Evolutionary conservation across 2,888 invertebrate genomes (phyloP), one percentile per base, ranked within the genome.

Genomic region (Troides oblongomaculatus): DNA sequence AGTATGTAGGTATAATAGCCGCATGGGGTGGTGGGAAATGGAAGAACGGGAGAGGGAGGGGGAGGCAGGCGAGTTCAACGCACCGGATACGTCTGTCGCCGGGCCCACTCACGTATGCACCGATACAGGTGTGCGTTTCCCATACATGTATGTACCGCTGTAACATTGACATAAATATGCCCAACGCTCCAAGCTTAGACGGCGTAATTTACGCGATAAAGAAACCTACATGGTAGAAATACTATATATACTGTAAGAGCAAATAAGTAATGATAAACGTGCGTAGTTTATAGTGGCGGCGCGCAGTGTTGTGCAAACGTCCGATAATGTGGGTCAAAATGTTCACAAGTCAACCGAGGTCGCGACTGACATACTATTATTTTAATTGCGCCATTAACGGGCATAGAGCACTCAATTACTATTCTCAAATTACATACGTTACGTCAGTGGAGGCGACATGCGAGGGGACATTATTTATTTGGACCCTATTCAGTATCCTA

Each of bases 121-220:
- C 79, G 82, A 84, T 79, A 80, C 85, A 87, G 86, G 88, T 89
- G 87, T 85, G 86, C 70, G 87, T 82, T 74, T 70, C 64, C 53
- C 65, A 71, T 75, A 56, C 62, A 66, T 73, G 68, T 25, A 72
- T 82, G 79, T 75, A 69, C 72, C 75, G 73, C 75, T 85, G 90
- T 90, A 90, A 91, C 90, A 90, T 91, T 91, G 92, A 91, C 91
- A 91, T 89, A 89, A 89, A 91, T 90, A 88, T 86, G 62, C 36
- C 63, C 36, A 25, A 36, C 56, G 63, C 60, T 70, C 56, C 56
- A 56, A 56, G 63, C 76, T 75, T 76, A 72, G 60, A 36, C 60
- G 21, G 61, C 56, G 74, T 70, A 72, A 68, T 70, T 73, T 76
- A 69, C 71, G 74, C 72, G 76, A 66, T 74, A 73, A 73, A 74